Percentiles rank a stretch among this genome's conserved stretches.
Evolutionary conservation across 2,113 vertebrate species (phyloP).

Genomic region (Dromaius novaehollandiae): DNA sequence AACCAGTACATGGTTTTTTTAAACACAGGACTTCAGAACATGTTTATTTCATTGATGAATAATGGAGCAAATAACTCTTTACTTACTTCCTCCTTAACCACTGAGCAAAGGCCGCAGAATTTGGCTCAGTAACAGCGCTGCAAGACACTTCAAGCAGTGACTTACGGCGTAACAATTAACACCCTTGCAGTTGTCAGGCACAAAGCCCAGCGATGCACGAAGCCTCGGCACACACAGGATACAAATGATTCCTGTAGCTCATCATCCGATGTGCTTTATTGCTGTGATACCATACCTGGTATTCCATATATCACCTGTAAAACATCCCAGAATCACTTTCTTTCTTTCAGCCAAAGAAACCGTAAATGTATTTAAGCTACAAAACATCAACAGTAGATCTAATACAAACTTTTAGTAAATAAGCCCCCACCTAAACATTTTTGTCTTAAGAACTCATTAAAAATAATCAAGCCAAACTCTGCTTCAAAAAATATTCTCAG

Average conservation of each 20-base stretch:
- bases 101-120: slow-evolving; percentile 5
- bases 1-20: neutral
- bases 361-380: neutral
- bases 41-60: slow-evolving; percentile 22
- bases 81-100: slow-evolving; percentile 45
- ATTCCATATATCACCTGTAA: neutral
- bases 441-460: neutral
- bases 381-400: neutral
- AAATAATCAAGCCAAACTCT: neutral
- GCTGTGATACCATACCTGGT: neutral
- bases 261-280: neutral
- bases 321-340: neutral
- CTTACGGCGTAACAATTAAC: slow-evolving; percentile 59
- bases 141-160: slow-evolving; percentile 49
- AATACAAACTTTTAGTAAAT: neutral
- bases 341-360: neutral
- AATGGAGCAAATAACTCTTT: neutral
- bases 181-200: slow-evolving; percentile 51
- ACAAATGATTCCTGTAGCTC: slow-evolving; percentile 13
- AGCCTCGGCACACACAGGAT: neutral
- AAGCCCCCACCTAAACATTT: neutral
- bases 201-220: slow-evolving; percentile 28
- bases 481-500: neutral
- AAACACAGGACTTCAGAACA: neutral
- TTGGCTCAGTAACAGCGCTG: slow-evolving; percentile 31